phyloP scores from a whole-genome alignment of 2,113 vertebrate species.

The Cryptoleucopteryx plumbea region DNA sequence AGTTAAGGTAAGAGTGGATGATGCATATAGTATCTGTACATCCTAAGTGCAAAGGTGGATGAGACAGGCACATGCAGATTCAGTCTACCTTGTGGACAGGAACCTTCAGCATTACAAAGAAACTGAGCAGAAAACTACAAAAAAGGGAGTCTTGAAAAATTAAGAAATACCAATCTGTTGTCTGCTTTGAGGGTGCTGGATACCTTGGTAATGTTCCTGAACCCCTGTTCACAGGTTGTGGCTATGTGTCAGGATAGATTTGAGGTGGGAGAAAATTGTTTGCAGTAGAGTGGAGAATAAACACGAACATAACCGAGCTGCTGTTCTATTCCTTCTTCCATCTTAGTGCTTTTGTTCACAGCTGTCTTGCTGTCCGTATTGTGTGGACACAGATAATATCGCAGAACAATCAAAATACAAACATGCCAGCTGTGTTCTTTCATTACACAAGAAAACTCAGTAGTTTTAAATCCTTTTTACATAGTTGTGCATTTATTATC shows the following conservation, averaged over 20 bases:
- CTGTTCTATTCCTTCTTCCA: not conserved
- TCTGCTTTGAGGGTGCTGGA: not conserved
- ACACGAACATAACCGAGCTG: not conserved
- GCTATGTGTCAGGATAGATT: not conserved
- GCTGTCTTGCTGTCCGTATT: not conserved
- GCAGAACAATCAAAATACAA: not conserved
- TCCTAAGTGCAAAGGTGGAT: not conserved
- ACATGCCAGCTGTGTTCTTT: not conserved
- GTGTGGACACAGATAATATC: not conserved
- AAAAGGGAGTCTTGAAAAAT: not conserved
- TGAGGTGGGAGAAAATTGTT: not conserved
- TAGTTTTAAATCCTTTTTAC: not conserved
- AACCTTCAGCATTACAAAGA: not conserved
- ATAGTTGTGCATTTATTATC: not conserved
- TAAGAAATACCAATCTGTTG: not conserved
- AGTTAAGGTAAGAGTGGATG: constrained; percentile 78
- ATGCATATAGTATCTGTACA: rapidly evolving
- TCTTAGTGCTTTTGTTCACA: not conserved
- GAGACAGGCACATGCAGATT: not conserved
- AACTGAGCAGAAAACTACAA: not conserved
- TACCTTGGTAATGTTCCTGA: not conserved
- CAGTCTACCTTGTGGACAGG: not conserved
- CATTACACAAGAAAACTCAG: not conserved
- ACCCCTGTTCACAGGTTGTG: not conserved
- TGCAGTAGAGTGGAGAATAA: not conserved